Evolutionary conservation across 2,888 invertebrate species (phyloP), one percentile per base, ranked within the genome.

Genomic region (Meiosimyza decipiens): DNA sequence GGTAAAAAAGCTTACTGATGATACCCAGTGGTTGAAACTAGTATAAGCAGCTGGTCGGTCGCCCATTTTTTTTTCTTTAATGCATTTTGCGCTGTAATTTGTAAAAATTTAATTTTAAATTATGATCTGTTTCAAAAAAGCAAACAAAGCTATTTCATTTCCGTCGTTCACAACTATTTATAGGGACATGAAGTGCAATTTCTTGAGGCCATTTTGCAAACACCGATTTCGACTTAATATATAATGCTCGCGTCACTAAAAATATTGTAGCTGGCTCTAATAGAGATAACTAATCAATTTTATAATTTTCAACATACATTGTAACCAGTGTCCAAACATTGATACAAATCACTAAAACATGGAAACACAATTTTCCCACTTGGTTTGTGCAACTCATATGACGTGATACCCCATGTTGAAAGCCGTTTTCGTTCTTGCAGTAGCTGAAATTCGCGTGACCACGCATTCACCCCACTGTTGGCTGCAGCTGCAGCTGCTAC

Each of bases 381-480:
- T 9, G 89, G 90, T 50, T 91, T 90, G 80, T 97, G 95, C 68
- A 97, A 89, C 85, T 97, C 96, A 82, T 97, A 98, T 0, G 95
- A 95, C 0, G 96, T 96, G 72, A 98, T 97, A 28, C 98, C 97
- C 93, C 95, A 96, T 0, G 95, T 94, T 0, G 96, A 94, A 57
- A 97, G 90, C 71, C 98, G 90, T 87, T 97, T 97, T 40, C 98
- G 88, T 86, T 98, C 98, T 90, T 96, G 93, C 74, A 97, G 89
- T 68, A 98, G 86, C 85, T 97, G 96, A 84, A 97, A 97, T 84
- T 98, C 98, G 51, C 94, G 89, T 0, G 95, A 95, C 89, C 92
- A 91, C 55, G 88, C 87, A 81, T 88, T 88, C 7, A 85, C 84
- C n/a, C 88, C 83, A 16, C 80, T 72, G 6, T 76, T 77, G 28